Conservation (phyloP, 2,888 invertebrate genomes). For the Euplagia quadripunctaria region DNA sequence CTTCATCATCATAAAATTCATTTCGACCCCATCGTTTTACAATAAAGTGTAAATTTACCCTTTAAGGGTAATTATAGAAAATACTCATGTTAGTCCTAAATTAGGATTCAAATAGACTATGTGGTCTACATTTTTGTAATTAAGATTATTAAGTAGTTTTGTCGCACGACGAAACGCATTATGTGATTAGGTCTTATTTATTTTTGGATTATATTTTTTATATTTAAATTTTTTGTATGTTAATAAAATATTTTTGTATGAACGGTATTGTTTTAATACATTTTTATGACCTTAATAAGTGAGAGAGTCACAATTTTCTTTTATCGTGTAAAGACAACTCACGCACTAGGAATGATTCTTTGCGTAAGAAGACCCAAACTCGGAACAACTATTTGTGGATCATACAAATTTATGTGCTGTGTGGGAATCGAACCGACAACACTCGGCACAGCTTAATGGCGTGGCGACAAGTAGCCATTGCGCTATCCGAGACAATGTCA, state of each 20-base stretch:
- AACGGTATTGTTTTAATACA: constrained; percentile 10
- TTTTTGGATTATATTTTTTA: constrained; percentile 43
- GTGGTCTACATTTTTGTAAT: constrained; percentile 62
- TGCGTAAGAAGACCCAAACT: too few relatives aligned
- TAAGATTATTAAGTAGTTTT: constrained; percentile 26
- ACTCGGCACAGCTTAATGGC: too few relatives aligned
- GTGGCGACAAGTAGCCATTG: too few relatives aligned
- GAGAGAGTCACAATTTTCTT: too few relatives aligned
- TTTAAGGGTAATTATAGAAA: constrained; percentile 22
- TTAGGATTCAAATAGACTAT: constrained; percentile 70
- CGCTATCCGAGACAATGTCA: too few relatives aligned
- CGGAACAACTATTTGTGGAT: too few relatives aligned
- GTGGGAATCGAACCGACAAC: too few relatives aligned
- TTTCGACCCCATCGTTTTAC: background rate
- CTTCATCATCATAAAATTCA: background rate
- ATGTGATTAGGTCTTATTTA: constrained; percentile 51
- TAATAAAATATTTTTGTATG: constrained; percentile 48
- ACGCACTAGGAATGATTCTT: too few relatives aligned
- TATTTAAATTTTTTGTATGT: constrained; percentile 52
- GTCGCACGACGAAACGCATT: constrained; percentile 14
- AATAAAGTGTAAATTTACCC: constrained; percentile 28
- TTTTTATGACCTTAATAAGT: background rate
- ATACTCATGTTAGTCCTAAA: constrained; percentile 67
- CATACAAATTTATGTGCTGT: too few relatives aligned
- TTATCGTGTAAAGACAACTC: too few relatives aligned